A percentile compares a stretch with the other conserved stretches of the same genome.
Evolutionary conservation across 2,888 invertebrate genomes (phyloP).

Genomic region (Stomorhina lunata): DNA sequence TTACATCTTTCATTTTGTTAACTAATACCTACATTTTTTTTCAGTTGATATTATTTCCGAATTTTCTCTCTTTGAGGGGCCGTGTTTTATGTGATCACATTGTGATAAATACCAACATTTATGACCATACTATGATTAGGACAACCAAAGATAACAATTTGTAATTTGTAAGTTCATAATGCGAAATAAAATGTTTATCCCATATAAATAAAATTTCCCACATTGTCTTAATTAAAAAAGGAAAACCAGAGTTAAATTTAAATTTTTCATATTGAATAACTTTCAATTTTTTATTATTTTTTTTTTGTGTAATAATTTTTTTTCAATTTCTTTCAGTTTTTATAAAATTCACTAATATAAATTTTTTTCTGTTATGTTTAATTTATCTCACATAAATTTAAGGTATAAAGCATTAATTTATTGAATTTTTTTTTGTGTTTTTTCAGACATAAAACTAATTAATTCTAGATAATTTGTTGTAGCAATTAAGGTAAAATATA

Average conservation of each 20-base stretch:
- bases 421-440: not conserved
- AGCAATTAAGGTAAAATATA: slow-evolving; percentile 29
- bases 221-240: not conserved
- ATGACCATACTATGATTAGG: too few relatives aligned
- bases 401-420: slow-evolving; percentile 58
- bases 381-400: slow-evolving; percentile 39
- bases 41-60: too few relatives aligned
- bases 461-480: slow-evolving; percentile 54
- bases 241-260: slow-evolving; percentile 13
- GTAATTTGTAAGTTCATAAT: too few relatives aligned
- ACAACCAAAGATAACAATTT: too few relatives aligned
- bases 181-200: not conserved
- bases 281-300: slow-evolving; percentile 41
- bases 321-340: slow-evolving; percentile 35
- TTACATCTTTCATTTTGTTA: too few relatives aligned
- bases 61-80: too few relatives aligned
- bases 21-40: too few relatives aligned
- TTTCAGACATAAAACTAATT: slow-evolving; percentile 45
- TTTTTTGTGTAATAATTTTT: slow-evolving; percentile 36
- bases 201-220: not conserved
- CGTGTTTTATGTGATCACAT: too few relatives aligned
- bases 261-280: slow-evolving; percentile 46
- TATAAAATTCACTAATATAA: slow-evolving; percentile 65
- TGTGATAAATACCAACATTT: too few relatives aligned
- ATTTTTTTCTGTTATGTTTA: slow-evolving; percentile 23